Conservation (phyloP, 2,888 invertebrate genomes). For the Pristionchus arcanus region DNA sequence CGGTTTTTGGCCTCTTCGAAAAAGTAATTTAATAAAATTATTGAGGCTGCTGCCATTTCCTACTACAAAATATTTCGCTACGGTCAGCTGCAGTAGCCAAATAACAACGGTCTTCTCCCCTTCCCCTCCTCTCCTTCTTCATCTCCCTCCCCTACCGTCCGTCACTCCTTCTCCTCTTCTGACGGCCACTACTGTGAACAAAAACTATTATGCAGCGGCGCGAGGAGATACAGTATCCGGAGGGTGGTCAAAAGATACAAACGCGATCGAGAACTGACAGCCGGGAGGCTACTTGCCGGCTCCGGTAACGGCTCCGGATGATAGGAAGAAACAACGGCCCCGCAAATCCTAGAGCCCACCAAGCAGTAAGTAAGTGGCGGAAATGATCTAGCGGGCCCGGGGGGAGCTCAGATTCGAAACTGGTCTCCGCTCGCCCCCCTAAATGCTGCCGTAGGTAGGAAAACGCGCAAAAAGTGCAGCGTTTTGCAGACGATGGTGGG, state of each 20-base stretch:
- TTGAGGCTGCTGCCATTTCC: not conserved
- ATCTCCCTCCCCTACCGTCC: not conserved
- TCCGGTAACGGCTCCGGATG: not conserved
- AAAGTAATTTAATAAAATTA: not conserved
- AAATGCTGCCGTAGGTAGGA: conserved; percentile 4
- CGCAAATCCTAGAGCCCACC: not conserved
- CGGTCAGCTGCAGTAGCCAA: conserved; percentile 3
- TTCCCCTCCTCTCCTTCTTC: not conserved
- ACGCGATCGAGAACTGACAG: not conserved
- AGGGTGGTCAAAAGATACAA: not conserved
- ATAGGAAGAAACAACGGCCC: no score
- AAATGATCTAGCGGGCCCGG: conserved; percentile 15
- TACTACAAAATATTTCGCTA: not conserved
- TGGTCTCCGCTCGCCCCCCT: not conserved
- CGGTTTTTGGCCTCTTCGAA: not conserved
- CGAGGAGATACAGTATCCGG: not conserved
- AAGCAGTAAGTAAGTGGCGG: conserved; percentile 21
- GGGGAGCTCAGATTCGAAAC: not conserved
- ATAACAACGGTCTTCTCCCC: conserved; percentile 31
- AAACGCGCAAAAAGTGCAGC: conserved; percentile 3
- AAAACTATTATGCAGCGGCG: conserved; percentile 20
- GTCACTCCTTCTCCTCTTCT: not conserved
- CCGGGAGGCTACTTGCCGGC: not conserved
- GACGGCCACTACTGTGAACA: not conserved
- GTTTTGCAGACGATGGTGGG: not conserved